Evolutionary conservation across 1,140 invertebrate genomes (phyloP).

Genomic region (Drosophila lacteicornis): DNA sequence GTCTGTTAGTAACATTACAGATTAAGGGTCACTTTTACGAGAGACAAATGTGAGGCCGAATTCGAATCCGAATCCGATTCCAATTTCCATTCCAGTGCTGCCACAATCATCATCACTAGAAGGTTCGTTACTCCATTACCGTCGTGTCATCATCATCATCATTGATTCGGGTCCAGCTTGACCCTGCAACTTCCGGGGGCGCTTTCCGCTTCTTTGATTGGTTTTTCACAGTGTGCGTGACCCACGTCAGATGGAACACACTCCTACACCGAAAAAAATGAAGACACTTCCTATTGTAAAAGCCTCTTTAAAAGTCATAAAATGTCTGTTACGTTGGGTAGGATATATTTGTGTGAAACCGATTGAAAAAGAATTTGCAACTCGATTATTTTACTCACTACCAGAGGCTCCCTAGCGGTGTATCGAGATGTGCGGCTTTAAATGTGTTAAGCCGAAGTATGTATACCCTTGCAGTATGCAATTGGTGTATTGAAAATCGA

Average conservation of each 20-base stretch:
- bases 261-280: background rate
- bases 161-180: constrained; percentile 41
- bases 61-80: background rate
- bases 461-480: too few species aligned
- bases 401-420: too few species aligned
- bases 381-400: too few species aligned
- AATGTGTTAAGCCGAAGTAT: too few species aligned
- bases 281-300: too few species aligned
- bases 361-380: too few species aligned
- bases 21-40: constrained; percentile 9
- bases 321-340: too few species aligned
- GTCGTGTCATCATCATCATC: constrained; percentile 11
- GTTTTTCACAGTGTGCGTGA: constrained; percentile 53
- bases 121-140: background rate
- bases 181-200: constrained; percentile 47
- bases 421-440: too few species aligned
- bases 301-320: too few species aligned
- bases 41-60: constrained; percentile 10
- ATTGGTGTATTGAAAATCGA: too few species aligned
- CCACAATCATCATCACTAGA: constrained; percentile 14
- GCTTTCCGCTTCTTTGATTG: constrained; percentile 43
- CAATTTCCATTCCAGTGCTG: background rate
- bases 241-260: constrained; percentile 1
- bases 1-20: too few species aligned
- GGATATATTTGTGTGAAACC: too few species aligned